Conservation (phyloP, 2,888 invertebrate species). For the Molorchus minor region DNA sequence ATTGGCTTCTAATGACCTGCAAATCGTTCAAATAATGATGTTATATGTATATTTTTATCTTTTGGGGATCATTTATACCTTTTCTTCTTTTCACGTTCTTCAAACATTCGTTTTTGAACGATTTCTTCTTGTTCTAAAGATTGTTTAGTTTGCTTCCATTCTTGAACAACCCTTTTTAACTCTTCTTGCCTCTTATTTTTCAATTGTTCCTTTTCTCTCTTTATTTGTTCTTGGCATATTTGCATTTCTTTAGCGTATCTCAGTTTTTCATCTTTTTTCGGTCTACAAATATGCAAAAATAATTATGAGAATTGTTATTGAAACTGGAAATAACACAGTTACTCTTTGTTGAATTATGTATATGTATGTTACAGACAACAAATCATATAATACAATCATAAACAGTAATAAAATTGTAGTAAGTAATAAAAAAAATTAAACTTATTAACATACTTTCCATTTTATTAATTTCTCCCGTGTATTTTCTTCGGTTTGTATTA, state of each 20-base stretch:
- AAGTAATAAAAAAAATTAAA: no score
- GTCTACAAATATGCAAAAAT: conserved; percentile 36
- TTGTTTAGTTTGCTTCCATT: conserved; percentile 47
- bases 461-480: conserved; percentile 43
- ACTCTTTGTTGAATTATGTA: no score
- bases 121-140: conserved; percentile 41
- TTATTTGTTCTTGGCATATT: conserved; percentile 33
- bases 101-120: conserved; percentile 39
- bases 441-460: conserved; percentile 57
- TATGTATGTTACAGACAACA: no score
- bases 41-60: not conserved
- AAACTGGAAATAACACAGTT: no score
- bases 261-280: conserved; percentile 56
- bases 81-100: conserved; percentile 39
- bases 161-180: conserved; percentile 45
- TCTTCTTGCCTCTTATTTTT: conserved; percentile 47
- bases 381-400: no score
- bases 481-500: conserved; percentile 18
- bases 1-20: conserved; percentile 53
- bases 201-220: conserved; percentile 44
- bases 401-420: no score
- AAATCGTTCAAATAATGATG: no score
- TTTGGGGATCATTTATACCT: conserved; percentile 24
- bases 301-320: no score
- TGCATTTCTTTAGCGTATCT: conserved; percentile 46